Conservation (phyloP, 37 sponge, comb jelly and placozoan species). For the Ianthella basta region DNA sequence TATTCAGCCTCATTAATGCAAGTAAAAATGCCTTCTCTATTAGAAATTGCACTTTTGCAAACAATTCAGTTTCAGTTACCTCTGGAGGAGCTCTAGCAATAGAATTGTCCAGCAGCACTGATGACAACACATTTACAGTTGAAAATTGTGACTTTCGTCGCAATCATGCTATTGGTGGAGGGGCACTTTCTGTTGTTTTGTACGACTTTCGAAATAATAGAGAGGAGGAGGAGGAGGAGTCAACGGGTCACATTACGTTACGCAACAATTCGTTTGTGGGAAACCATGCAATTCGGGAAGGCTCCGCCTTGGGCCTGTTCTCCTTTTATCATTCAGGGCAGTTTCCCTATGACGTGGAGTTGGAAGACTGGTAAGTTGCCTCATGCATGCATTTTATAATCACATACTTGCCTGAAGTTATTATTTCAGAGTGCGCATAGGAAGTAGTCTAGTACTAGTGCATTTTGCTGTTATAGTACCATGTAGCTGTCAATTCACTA, state of each 20-base stretch:
- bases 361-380: too few relatives aligned
- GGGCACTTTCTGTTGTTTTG: conserved; percentile 64
- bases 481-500: too few relatives aligned
- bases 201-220: too few relatives aligned
- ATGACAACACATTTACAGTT: conserved; percentile 48
- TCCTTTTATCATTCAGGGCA: conserved; percentile 71
- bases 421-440: too few relatives aligned
- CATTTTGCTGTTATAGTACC: too few relatives aligned
- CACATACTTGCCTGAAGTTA: too few relatives aligned
- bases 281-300: conserved; percentile 63
- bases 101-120: conserved; percentile 50
- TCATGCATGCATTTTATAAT: too few relatives aligned
- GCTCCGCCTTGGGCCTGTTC: conserved; percentile 79
- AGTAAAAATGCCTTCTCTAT: conserved; percentile 31
- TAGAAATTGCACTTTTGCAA: conserved; percentile 32
- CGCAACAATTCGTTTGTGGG: conserved; percentile 36
- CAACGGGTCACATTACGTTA: conserved; percentile 56
- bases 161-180: conserved; percentile 63
- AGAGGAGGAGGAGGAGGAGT: too few relatives aligned
- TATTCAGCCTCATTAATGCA: neutral
- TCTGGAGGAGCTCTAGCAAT: conserved; percentile 75
- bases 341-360: too few relatives aligned
- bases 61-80: conserved; percentile 48
- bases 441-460: too few relatives aligned
- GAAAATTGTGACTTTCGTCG: conserved; percentile 39